Percentiles rank a stretch among this genome's conserved stretches.
phyloP scores from a whole-genome alignment of 2,888 invertebrate species.

The Stenotaenia linearis region DNA sequence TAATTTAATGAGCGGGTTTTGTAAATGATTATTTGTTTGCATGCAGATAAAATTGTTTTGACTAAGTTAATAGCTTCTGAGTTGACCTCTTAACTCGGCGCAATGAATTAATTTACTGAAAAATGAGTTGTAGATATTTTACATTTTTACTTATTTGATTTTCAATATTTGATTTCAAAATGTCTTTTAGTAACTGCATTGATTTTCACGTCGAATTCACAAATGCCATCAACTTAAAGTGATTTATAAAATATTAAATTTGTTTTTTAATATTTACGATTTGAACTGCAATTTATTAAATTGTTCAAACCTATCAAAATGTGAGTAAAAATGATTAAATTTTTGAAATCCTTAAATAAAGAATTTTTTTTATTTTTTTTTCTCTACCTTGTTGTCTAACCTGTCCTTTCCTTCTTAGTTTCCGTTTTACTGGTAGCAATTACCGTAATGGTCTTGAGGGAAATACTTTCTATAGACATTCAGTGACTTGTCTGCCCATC shows the following conservation, averaged over 20 bases:
- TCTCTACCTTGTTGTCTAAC: background rate
- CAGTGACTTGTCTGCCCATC: slow-evolving; percentile 4
- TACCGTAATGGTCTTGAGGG: slow-evolving; percentile 30
- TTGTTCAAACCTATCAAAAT: too few relatives aligned
- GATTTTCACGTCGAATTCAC: too few relatives aligned
- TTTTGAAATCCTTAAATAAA: too few relatives aligned
- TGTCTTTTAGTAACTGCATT: too few relatives aligned
- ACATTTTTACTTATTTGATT: too few relatives aligned
- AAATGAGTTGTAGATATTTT: background rate
- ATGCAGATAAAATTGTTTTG: background rate
- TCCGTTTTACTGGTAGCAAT: slow-evolving; percentile 27
- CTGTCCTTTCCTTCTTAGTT: background rate
- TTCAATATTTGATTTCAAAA: background rate
- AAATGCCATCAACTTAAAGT: too few relatives aligned
- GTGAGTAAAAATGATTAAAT: too few relatives aligned
- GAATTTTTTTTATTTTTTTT: background rate
- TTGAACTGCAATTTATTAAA: too few relatives aligned
- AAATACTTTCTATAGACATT: slow-evolving; percentile 16
- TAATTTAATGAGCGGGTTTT: background rate
- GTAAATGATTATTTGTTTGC: background rate
- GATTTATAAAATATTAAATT: too few relatives aligned
- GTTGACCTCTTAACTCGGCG: background rate
- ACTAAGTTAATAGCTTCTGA: background rate
- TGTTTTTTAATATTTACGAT: too few relatives aligned
- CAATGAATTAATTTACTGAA: background rate